These are phyloP conservation scores for Cryptotis parvus DNA, from an alignment of 2,113 vertebrate species.

Conservation along the genomic window DNA sequence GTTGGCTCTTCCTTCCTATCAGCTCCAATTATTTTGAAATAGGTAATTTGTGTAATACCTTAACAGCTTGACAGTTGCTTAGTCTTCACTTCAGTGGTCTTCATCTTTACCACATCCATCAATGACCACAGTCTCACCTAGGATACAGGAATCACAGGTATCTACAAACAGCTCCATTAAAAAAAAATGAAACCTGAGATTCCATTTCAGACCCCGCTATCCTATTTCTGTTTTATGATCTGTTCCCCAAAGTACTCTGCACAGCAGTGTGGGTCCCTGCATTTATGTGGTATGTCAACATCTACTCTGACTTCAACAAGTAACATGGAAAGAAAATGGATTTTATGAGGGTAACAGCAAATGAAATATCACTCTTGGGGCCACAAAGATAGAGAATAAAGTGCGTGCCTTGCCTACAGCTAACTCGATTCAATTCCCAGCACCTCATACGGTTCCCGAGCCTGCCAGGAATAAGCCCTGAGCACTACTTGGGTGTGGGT, in stretches of 20 bases:
- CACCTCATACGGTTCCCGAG: too few relatives aligned
- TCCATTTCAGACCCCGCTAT: not conserved
- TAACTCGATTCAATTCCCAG: too few relatives aligned
- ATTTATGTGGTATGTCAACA: accelerated
- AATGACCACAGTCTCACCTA: not conserved
- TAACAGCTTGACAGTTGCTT: not conserved
- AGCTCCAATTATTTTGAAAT: too few relatives aligned
- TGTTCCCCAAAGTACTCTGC: not conserved
- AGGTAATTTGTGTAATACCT: not conserved
- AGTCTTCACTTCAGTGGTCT: too few relatives aligned
- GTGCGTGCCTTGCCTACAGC: too few relatives aligned
- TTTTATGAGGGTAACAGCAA: not conserved
- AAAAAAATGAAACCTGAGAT: not conserved
- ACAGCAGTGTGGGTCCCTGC: not conserved
- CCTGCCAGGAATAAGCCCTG: too few relatives aligned
- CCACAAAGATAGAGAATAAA: too few relatives aligned
- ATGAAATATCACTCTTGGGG: not conserved
- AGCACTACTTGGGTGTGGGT: too few relatives aligned
- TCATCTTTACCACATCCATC: not conserved
- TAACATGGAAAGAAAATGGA: not conserved
- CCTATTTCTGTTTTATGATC: not conserved
- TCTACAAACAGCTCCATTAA: not conserved
- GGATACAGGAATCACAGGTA: not conserved
- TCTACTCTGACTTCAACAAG: not conserved
- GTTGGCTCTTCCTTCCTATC: not conserved